Base-by-base conservation (phyloP, 2,888 invertebrate genomes). In the Caenorhabditis sp. region DNA sequence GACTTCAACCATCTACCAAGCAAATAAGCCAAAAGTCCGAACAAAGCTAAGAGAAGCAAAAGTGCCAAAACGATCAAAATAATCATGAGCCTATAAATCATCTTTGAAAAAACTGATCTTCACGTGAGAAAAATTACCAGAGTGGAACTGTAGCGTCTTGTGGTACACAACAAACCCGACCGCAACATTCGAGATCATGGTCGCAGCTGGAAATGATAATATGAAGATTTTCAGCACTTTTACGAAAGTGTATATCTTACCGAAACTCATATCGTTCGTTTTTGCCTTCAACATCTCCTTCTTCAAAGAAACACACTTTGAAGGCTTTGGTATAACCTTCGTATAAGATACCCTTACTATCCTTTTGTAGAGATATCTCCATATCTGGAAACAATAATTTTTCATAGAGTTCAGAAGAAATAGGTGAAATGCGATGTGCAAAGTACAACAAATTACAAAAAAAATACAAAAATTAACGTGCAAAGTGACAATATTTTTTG, bases 211-310 rank as follows among this genome's bases (percentile, higher is more conserved):
- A 80, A 67, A 31, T 26, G 12, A 36, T n/a, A n/a, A n/a, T n/a
- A 27, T 21, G 53, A 70, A 50, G 31, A 27, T 21, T 49, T 49
- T 38, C 27, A 60, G 49, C 4, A 43, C n/a, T 23, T 49, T 17
- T 31, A n/a, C 36, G n/a, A n/a, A n/a, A n/a, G n/a, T n/a, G n/a
- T n/a, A 25, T n/a, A 50, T 54, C 43, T 27, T 43, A 83, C 83
- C 83, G 80, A 70, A 83, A 84, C 66, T 84, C 87, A 78, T 87
- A 87, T 71, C 87, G 81, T 76, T 87, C 87, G 67, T 87, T 87
- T 58, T 78, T 78, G 23, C 87, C 87, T 60, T 80, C 74, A 26
- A 87, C 83, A 60, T 77, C 78, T 36, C 83, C 82, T 60, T 87
- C 87, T 62, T 87, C 87, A 70, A 83, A 87, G 61, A 87, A 76